A percentile compares a stretch with the other conserved stretches of the same genome.
These are phyloP conservation scores for Drosophila trapezifrons DNA, from an alignment of 1,140 invertebrate genomes.

Conservation along the genomic window DNA sequence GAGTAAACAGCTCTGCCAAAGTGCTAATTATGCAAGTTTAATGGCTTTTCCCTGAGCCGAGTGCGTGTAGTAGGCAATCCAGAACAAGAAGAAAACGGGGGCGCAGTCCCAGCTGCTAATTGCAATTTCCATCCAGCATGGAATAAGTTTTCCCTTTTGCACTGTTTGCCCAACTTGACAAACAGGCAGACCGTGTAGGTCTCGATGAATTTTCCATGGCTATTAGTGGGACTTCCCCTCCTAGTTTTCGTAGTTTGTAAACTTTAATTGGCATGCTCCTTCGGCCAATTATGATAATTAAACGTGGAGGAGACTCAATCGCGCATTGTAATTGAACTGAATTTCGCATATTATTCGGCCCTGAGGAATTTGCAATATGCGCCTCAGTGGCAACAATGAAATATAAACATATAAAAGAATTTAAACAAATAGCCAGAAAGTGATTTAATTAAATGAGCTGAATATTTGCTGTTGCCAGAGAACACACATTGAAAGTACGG, in stretches of 20 bases:
- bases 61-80: slow-evolving; percentile 34
- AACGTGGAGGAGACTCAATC: slow-evolving; percentile 35
- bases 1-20: slow-evolving; percentile 15
- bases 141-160: slow-evolving; percentile 46
- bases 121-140: slow-evolving; percentile 47
- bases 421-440: slow-evolving; percentile 17
- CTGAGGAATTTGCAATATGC: slow-evolving; percentile 22
- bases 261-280: slow-evolving; percentile 58
- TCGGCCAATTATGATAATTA: slow-evolving; percentile 64
- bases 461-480: slow-evolving; percentile 25
- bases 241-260: slow-evolving; percentile 30
- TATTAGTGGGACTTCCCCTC: slow-evolving; percentile 4
- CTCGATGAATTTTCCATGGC: slow-evolving; percentile 28
- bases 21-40: slow-evolving; percentile 58
- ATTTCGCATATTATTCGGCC: slow-evolving; percentile 23
- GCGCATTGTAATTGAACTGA: slow-evolving; percentile 27
- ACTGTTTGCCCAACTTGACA: slow-evolving; percentile 39
- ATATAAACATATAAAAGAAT: slow-evolving; percentile 34
- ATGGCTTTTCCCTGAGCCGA: slow-evolving; percentile 35
- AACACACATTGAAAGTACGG: slow-evolving; percentile 19
- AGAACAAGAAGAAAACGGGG: slow-evolving; percentile 10
- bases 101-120: slow-evolving; percentile 41
- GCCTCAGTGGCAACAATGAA: slow-evolving; percentile 26
- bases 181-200: slow-evolving; percentile 43
- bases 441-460: slow-evolving; percentile 64